Conservation (phyloP, 2,888 invertebrate genomes). For the Pseudococcus jackbeardsleyi region DNA sequence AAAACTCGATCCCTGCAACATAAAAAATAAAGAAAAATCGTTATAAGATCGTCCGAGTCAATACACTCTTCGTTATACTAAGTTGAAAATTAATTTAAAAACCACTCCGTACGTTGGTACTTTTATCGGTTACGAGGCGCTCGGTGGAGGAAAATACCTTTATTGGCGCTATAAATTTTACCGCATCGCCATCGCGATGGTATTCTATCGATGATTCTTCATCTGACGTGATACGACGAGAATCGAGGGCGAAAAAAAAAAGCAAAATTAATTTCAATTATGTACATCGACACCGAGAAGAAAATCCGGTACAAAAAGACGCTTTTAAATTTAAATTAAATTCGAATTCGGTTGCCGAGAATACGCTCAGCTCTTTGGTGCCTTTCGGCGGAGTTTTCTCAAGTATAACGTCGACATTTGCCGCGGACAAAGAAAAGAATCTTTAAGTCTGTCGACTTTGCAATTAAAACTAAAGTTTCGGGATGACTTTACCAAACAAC, state of each 20-base stretch:
- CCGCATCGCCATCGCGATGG: neutral
- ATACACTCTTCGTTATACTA: neutral
- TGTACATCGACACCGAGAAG: slow-evolving; percentile 14
- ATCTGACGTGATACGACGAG: neutral
- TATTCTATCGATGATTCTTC: slow-evolving; percentile 12
- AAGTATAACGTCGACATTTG: slow-evolving; percentile 9
- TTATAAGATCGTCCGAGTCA: neutral
- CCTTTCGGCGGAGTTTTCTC: slow-evolving; percentile 6
- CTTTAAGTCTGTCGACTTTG: slow-evolving; percentile 36
- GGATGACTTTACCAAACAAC: slow-evolving; percentile 49
- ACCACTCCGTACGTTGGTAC: neutral
- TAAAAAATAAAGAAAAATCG: slow-evolving; percentile 68
- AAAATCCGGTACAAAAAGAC: slow-evolving; percentile 19
- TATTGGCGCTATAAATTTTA: slow-evolving; percentile 17
- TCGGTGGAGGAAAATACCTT: neutral
- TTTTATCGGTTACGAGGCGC: neutral
- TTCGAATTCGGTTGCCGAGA: neutral
- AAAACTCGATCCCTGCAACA: slow-evolving; percentile 86
- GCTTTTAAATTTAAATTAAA: slow-evolving; percentile 54
- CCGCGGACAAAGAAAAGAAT: slow-evolving; percentile 50
- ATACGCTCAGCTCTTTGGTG: neutral
- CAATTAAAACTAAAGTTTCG: slow-evolving; percentile 45
- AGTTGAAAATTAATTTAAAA: slow-evolving; percentile 11
- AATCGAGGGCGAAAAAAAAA: slow-evolving; percentile 69
- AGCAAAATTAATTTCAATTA: slow-evolving; percentile 46